Conservation (phyloP, 2,888 invertebrate species). For the Ichneumon xanthorius region DNA sequence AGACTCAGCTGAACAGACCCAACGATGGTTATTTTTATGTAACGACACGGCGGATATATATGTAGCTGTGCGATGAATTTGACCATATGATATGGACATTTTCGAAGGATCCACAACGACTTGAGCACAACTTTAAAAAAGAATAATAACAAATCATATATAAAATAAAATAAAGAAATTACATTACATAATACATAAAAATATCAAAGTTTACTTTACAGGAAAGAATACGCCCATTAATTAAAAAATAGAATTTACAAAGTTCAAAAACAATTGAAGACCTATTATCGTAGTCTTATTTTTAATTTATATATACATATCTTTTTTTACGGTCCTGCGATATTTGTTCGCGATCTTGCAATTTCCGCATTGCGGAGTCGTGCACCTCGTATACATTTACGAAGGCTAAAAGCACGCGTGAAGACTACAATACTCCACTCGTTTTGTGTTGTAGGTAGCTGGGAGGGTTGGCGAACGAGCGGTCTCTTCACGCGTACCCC, state of each 20-base stretch:
- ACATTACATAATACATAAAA: too few relatives aligned
- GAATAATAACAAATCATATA: neutral
- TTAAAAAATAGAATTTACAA: too few relatives aligned
- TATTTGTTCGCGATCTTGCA: constrained; percentile 1
- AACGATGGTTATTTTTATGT: too few relatives aligned
- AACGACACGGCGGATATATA: too few relatives aligned
- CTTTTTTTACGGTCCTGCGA: neutral
- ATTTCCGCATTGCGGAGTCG: constrained; percentile 34
- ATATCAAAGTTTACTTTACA: too few relatives aligned
- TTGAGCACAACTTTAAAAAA: too few relatives aligned
- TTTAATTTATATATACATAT: neutral
- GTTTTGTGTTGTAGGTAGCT: constrained; percentile 29
- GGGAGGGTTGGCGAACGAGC: constrained; percentile 27
- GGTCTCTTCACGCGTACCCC: constrained; percentile 9
- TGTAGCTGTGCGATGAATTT: neutral
- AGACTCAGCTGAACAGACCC: too few relatives aligned
- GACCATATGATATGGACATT: neutral
- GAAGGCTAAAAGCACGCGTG: neutral
- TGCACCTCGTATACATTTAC: neutral
- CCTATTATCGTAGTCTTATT: neutral
- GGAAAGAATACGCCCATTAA: too few relatives aligned
- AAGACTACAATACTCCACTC: constrained; percentile 39
- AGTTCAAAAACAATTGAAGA: too few relatives aligned
- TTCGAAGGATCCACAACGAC: too few relatives aligned
- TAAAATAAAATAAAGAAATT: too few relatives aligned